A percentile compares a stretch with the other conserved stretches of the same genome.
Conservation (phyloP, 2,888 invertebrate genomes). For the Ganaspis brasiliensis region DNA sequence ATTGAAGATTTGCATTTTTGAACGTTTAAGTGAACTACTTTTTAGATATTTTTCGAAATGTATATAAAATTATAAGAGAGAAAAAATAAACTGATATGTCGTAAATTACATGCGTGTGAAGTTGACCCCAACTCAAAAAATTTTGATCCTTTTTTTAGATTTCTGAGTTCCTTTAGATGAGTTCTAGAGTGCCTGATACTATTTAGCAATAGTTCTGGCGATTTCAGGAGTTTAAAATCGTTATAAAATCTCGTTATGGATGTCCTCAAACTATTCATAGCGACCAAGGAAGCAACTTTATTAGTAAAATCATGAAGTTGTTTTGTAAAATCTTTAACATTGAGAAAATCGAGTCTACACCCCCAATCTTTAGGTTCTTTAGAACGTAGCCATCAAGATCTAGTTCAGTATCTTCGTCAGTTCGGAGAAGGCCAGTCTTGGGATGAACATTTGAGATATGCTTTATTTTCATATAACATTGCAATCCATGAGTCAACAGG, state of each 20-base stretch:
- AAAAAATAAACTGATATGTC: no score
- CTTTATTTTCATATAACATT: background rate
- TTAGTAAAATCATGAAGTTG: background rate
- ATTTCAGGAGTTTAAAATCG: no score
- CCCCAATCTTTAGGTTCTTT: background rate
- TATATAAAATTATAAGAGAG: no score
- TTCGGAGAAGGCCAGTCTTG: background rate
- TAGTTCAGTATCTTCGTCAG: background rate
- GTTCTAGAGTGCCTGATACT: no score
- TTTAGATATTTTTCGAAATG: no score
- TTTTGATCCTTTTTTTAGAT: no score
- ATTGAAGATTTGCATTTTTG: no score
- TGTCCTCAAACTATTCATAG: background rate
- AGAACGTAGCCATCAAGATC: background rate
- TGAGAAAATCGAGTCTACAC: background rate
- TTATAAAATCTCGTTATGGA: background rate
- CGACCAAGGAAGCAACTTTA: background rate
- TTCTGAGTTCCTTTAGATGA: no score
- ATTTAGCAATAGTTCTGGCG: no score
- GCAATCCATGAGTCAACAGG: background rate
- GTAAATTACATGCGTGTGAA: no score
- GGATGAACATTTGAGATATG: background rate
- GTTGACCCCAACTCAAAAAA: no score
- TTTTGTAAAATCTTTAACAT: background rate
- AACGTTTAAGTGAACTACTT: no score